Base-by-base conservation (phyloP, 2,113 vertebrate species). In the Tympanuchus pallidicinctus region DNA sequence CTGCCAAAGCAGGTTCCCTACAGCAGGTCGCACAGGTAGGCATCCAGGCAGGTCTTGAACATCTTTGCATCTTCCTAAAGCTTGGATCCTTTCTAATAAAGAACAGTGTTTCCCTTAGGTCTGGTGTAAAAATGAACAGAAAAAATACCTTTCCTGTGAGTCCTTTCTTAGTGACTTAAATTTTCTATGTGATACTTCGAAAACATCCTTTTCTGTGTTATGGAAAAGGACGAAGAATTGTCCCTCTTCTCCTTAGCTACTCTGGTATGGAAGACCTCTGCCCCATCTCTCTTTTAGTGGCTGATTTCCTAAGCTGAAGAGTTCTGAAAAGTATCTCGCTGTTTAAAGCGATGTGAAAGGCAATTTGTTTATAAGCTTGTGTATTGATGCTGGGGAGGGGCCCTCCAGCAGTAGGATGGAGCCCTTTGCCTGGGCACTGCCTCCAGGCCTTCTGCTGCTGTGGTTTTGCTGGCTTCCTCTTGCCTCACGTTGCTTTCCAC, bases 371-470 rank as follows among this genome's bases (percentile, higher is more conserved):
- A 2, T 38, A 88, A 90, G 59, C 69, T 78, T 82, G 59, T 52
- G 63, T 84, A 25, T 34, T 34, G 74, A 40, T 89, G 71, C 64
- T 48, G 75, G 24, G 54, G 48, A 89, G 54, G 54, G 60, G 40
- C 76, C 38, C 45, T 75, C 27, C 63, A 76, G 82, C 48, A 72
- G 85, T 52, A 48, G 45, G 73, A 60, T 57, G 76, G 56, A 89
- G 73, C 56, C 42, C 16, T 52, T 17, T 2, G 11, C 50, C 48
- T 89, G 64, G 63, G 78, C 0, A 1, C 77, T 95, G 90, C 92
- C 95, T 93, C 90, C 42, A 6, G 96, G 96, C 82, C 90, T 88
- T 89, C 89, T 86, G 86, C 83, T 40, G 38, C 63, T 90, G 88
- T 81, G 75, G 47, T 45, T 76, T 76, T 86, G 67, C 40, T 0